Conservation (phyloP, 2,888 invertebrate genomes). For the Sicus ferrugineus region DNA sequence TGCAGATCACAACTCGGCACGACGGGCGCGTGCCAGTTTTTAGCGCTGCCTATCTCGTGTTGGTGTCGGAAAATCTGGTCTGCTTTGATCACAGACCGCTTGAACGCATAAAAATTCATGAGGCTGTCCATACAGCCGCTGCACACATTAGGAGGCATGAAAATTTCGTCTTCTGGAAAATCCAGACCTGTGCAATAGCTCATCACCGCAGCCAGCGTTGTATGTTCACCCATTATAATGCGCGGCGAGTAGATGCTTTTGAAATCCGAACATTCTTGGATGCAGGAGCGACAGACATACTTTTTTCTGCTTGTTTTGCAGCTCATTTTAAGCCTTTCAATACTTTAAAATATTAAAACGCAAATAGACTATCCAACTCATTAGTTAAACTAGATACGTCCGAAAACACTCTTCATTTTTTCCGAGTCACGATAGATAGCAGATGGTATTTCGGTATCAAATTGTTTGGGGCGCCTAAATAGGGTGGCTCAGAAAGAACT, state of each 20-base stretch:
- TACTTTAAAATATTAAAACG: too few relatives aligned
- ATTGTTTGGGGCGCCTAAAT: too few relatives aligned
- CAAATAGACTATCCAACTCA: too few relatives aligned
- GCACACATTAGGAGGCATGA: slow-evolving; percentile 55
- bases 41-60: slow-evolving; percentile 25
- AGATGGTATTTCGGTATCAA: too few relatives aligned
- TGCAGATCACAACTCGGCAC: not conserved
- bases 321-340: too few relatives aligned
- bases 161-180: slow-evolving; percentile 48
- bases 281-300: slow-evolving; percentile 60
- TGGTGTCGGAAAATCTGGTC: slow-evolving; percentile 51
- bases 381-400: too few relatives aligned
- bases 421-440: too few relatives aligned
- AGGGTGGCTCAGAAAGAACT: too few relatives aligned
- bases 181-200: slow-evolving; percentile 49
- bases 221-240: slow-evolving; percentile 52
- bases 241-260: slow-evolving; percentile 52
- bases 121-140: slow-evolving; percentile 49
- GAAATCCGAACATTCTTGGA: slow-evolving; percentile 48
- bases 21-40: not conserved
- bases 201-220: slow-evolving; percentile 55
- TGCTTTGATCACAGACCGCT: slow-evolving; percentile 50
- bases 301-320: too few relatives aligned
- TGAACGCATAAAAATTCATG: slow-evolving; percentile 51
- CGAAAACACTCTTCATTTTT: too few relatives aligned